phyloP scores from a whole-genome alignment of 2,113 vertebrate genomes.

The Seriola aureovittata region DNA sequence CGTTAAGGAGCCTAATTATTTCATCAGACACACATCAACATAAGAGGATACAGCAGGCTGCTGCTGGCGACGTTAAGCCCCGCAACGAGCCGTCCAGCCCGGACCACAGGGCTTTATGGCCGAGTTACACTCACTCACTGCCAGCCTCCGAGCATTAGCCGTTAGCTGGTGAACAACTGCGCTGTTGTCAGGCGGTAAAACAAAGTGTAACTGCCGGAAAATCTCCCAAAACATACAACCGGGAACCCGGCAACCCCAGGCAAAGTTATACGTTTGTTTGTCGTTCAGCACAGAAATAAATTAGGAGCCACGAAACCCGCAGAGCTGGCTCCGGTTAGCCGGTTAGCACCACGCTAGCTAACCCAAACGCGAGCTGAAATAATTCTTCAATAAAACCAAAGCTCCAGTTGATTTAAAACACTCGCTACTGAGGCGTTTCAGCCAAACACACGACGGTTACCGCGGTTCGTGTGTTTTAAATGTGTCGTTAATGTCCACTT shows the following conservation, averaged over 20 bases:
- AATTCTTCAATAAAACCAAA: neutral
- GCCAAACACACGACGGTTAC: fast-evolving
- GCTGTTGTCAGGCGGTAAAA: constrained; percentile 11
- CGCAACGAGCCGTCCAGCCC: neutral
- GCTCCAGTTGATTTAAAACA: neutral
- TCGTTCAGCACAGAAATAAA: neutral
- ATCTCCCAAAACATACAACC: fast-evolving
- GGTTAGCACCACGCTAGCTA: constrained; percentile 57
- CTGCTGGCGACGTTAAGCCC: constrained; percentile 1
- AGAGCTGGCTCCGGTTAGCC: constrained; percentile 34
- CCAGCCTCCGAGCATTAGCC: neutral
- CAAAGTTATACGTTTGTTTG: neutral
- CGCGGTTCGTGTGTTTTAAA: fast-evolving
- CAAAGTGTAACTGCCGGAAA: neutral
- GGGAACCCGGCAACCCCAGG: fast-evolving
- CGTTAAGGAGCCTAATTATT: neutral
- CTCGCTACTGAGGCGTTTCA: fast-evolving
- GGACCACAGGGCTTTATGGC: neutral
- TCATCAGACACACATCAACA: constrained; percentile 11
- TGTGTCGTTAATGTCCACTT: fast-evolving
- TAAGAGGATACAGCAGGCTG: constrained; percentile 43
- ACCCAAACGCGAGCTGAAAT: neutral
- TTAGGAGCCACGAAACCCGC: neutral
- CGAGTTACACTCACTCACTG: neutral
- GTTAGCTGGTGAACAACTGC: constrained; percentile 4